Percentiles rank a stretch among this genome's conserved stretches.
These are phyloP conservation scores for Brachypodius melanocephalos DNA, from an alignment of 2,113 vertebrate genomes.

Conservation along the genomic window DNA sequence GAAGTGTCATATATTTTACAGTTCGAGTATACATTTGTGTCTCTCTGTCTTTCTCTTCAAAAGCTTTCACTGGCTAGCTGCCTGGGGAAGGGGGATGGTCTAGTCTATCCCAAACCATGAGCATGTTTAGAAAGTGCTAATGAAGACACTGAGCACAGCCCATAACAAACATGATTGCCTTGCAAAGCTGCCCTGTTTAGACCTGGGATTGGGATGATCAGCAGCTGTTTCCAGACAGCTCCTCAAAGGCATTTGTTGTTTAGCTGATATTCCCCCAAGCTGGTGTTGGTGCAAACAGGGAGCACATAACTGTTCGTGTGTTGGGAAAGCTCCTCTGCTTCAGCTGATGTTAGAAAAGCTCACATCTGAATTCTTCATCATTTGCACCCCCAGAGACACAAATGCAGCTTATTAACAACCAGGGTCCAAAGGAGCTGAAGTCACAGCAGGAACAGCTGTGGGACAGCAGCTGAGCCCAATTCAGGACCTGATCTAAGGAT, in stretches of 20 bases:
- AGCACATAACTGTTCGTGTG: background rate
- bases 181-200: background rate
- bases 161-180: background rate
- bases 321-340: background rate
- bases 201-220: background rate
- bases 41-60: slow-evolving; percentile 35
- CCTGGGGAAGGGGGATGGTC: slow-evolving; percentile 31
- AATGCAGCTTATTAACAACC: background rate
- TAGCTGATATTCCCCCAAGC: background rate
- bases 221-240: background rate
- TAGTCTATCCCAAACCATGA: background rate
- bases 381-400: background rate
- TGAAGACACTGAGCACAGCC: background rate
- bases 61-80: slow-evolving; percentile 55
- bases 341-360: background rate
- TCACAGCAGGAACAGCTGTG: background rate
- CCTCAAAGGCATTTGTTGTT: background rate
- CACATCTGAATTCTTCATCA: background rate
- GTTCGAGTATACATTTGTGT: slow-evolving; percentile 52
- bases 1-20: slow-evolving; percentile 63
- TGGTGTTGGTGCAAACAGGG: background rate
- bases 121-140: background rate
- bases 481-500: background rate
- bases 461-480: background rate
- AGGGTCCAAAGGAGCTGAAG: background rate